Percentiles rank a stretch among this genome's conserved stretches.
Evolutionary conservation across 2,888 invertebrate genomes (phyloP).

Genomic region (Ischnura elegans): DNA sequence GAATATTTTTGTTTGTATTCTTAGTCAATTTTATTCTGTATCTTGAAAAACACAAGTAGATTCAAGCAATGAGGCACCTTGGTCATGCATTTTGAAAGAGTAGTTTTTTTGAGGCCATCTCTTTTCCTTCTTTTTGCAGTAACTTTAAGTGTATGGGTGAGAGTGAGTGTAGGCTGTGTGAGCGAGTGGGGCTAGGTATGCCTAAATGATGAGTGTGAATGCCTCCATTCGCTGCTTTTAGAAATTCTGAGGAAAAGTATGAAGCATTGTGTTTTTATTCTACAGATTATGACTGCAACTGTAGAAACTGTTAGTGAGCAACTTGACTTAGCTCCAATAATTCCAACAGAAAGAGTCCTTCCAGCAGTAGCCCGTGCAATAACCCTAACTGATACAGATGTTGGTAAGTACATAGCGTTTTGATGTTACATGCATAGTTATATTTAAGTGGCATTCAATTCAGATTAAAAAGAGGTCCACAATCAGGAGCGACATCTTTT

Average conservation of each 20-base stretch:
- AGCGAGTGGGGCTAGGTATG: neutral
- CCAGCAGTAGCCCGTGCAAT: slow-evolving; percentile 92
- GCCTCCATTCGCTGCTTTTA: neutral
- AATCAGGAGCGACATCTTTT: too few relatives aligned
- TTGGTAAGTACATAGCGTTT: slow-evolving; percentile 82
- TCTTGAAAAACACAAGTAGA: neutral
- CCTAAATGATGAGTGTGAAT: neutral
- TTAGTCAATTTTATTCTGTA: neutral
- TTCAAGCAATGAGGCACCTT: neutral
- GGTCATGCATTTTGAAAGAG: slow-evolving; percentile 32
- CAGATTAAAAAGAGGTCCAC: too few relatives aligned
- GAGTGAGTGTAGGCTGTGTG: neutral
- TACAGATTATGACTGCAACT: slow-evolving; percentile 96
- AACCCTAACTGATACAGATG: slow-evolving; percentile 93
- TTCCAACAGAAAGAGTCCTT: slow-evolving; percentile 86
- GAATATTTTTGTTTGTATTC: neutral
- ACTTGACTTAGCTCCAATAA: slow-evolving; percentile 91
- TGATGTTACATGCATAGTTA: too few relatives aligned
- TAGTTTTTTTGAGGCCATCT: slow-evolving; percentile 19
- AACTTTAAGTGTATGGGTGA: neutral
- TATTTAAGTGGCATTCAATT: too few relatives aligned
- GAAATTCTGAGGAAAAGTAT: neutral
- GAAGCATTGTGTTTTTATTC: slow-evolving; percentile 75
- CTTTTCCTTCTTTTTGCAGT: slow-evolving; percentile 20
- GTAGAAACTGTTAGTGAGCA: slow-evolving; percentile 96